Conservation (phyloP, 2,113 vertebrate genomes). For the Bettongia penicillata region DNA sequence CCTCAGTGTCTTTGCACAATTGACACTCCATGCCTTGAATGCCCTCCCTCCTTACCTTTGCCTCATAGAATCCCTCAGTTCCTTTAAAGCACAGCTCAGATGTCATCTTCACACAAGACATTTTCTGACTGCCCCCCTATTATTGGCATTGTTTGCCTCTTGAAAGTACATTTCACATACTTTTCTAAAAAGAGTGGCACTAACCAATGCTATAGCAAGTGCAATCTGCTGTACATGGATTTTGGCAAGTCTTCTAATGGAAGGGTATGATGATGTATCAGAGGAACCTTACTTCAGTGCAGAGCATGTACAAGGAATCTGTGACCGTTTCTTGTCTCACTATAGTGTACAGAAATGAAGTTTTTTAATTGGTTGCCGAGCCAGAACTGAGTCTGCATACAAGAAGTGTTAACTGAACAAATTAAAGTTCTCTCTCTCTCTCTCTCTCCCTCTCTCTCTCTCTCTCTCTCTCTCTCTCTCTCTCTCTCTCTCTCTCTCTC, state of each 20-base stretch:
- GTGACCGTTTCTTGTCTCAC: neutral
- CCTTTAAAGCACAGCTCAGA: neutral
- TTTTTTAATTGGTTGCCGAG: neutral
- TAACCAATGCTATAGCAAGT: neutral
- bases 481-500: rapidly evolving
- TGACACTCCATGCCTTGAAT: neutral
- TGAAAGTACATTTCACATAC: neutral
- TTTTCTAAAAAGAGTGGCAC: neutral
- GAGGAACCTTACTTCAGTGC: neutral
- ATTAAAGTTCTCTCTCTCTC: neutral
- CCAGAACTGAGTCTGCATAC: neutral
- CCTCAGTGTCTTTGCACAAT: neutral
- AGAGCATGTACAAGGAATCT: neutral
- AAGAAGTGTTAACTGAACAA: neutral
- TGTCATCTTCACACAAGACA: neutral
- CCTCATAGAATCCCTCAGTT: neutral
- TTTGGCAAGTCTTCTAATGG: neutral
- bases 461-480: no score
- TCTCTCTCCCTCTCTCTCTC: no score
- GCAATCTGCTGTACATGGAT: neutral
- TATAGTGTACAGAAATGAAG: neutral
- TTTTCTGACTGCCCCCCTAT: neutral
- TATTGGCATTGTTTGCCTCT: neutral
- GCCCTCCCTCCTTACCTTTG: neutral
- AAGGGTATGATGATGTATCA: neutral